phyloP scores from a whole-genome alignment of 2,888 invertebrate species.

The Macrosiphum euphorbiae region DNA sequence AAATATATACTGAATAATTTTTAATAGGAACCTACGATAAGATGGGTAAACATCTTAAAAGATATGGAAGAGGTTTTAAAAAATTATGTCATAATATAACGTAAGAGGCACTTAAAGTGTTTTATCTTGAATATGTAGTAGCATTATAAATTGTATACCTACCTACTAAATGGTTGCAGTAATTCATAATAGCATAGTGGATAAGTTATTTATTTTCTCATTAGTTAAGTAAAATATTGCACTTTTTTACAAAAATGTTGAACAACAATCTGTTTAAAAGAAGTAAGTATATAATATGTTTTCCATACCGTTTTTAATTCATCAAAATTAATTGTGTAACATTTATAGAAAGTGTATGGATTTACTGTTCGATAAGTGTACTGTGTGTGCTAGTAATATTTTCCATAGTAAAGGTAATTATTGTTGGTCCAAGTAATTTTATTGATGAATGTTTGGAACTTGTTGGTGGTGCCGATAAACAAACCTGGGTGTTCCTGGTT shows the following conservation, averaged over 20 bases:
- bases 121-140: not conserved
- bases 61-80: not conserved
- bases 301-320: not conserved
- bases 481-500: conserved; percentile 73
- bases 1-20: not conserved
- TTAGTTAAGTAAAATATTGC: not conserved
- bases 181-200: not conserved
- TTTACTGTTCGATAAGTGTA: not conserved
- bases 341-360: conserved; percentile 11
- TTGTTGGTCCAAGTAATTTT: conserved; percentile 17
- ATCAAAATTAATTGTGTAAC: not conserved
- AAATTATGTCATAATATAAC: not conserved
- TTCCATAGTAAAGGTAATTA: not conserved
- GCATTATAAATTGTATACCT: not conserved
- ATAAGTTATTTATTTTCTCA: not conserved
- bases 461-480: not conserved
- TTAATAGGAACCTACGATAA: not conserved
- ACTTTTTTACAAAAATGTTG: not conserved
- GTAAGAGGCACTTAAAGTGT: not conserved
- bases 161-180: not conserved
- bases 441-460: conserved; percentile 11
- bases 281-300: conserved; percentile 6
- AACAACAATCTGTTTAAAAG: not conserved
- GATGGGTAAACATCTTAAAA: not conserved
- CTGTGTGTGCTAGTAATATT: not conserved